Conservation (phyloP, 2,888 invertebrate genomes). For the Drosophila barbarae region DNA sequence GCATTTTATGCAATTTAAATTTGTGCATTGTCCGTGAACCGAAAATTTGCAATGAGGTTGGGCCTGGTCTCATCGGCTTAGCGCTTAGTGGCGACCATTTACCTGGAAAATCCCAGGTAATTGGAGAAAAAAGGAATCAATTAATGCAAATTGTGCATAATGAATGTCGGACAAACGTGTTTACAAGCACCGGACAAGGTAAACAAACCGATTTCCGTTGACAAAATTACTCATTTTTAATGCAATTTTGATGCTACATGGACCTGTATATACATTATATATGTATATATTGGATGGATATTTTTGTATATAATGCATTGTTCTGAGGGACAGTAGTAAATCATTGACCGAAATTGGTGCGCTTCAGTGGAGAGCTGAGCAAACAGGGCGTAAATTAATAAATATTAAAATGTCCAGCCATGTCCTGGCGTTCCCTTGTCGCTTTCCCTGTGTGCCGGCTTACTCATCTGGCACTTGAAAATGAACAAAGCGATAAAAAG, state of each 20-base stretch:
- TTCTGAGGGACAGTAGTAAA: slow-evolving; percentile 37
- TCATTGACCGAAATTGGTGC: slow-evolving; percentile 47
- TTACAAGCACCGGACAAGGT: slow-evolving; percentile 44
- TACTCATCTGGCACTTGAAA: slow-evolving; percentile 40
- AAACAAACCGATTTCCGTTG: slow-evolving; percentile 46
- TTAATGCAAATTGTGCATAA: slow-evolving; percentile 46
- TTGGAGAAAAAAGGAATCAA: slow-evolving; percentile 34
- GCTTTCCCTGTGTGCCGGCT: slow-evolving; percentile 18
- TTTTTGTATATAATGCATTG: slow-evolving; percentile 7
- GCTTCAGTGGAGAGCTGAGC: slow-evolving; percentile 29
- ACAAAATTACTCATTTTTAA: slow-evolving; percentile 36
- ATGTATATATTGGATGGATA: not conserved
- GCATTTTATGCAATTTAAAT: slow-evolving; percentile 9
- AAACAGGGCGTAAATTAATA: slow-evolving; percentile 56
- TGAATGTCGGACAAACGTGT: slow-evolving; percentile 49
- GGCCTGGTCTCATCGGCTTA: slow-evolving; percentile 12
- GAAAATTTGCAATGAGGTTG: slow-evolving; percentile 1
- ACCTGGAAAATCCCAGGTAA: slow-evolving; percentile 30
- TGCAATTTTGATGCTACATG: slow-evolving; percentile 45
- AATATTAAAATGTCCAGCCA: slow-evolving; percentile 52
- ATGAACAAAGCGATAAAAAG: slow-evolving; percentile 38
- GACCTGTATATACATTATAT: not conserved
- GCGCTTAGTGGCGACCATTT: slow-evolving; percentile 18
- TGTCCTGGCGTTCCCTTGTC: slow-evolving; percentile 12
- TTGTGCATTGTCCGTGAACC: slow-evolving; percentile 11